These are phyloP conservation scores for Ctenopoma kingsleyae DNA, from an alignment of 2,797 vertebrate genomes.

Conservation along the genomic window DNA sequence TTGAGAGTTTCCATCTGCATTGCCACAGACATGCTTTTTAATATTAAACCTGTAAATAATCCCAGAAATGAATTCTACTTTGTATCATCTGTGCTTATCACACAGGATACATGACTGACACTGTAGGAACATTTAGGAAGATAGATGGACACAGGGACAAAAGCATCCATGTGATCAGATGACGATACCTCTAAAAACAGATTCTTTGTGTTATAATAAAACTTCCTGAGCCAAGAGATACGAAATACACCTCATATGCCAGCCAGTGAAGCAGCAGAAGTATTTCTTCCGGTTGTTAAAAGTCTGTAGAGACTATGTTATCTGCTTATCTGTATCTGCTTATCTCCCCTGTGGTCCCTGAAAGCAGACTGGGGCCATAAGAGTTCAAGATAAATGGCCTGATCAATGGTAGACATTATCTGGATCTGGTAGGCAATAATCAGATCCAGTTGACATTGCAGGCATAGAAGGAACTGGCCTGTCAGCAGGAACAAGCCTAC, in stretches of 20 bases:
- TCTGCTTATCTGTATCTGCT: slow-evolving; percentile 78
- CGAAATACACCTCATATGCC: slow-evolving; percentile 66
- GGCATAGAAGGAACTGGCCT: slow-evolving; percentile 56
- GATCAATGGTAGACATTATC: slow-evolving; percentile 83
- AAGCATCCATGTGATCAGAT: slow-evolving; percentile 54
- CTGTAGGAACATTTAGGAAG: slow-evolving; percentile 50
- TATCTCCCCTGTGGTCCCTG: slow-evolving; percentile 70
- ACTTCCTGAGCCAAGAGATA: slow-evolving; percentile 65
- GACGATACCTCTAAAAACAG: slow-evolving; percentile 63
- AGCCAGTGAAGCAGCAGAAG: slow-evolving; percentile 35
- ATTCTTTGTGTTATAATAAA: slow-evolving; percentile 64
- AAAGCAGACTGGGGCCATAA: slow-evolving; percentile 67
- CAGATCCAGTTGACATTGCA: slow-evolving; percentile 72
- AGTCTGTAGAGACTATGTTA: slow-evolving; percentile 78
- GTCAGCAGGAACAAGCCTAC: slow-evolving; percentile 65
- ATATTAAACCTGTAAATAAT: slow-evolving; percentile 54
- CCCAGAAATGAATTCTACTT: slow-evolving; percentile 29
- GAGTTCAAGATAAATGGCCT: slow-evolving; percentile 79
- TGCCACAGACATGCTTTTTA: slow-evolving; percentile 38
- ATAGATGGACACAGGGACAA: slow-evolving; percentile 48
- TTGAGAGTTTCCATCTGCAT: slow-evolving; percentile 45
- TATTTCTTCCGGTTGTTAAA: slow-evolving; percentile 75
- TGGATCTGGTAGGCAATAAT: slow-evolving; percentile 82
- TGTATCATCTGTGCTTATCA: slow-evolving; percentile 33
- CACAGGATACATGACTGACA: slow-evolving; percentile 33